Evolutionary conservation across 2,797 vertebrate genomes (phyloP).

Genomic region (Mormyrus proboscirostris): DNA sequence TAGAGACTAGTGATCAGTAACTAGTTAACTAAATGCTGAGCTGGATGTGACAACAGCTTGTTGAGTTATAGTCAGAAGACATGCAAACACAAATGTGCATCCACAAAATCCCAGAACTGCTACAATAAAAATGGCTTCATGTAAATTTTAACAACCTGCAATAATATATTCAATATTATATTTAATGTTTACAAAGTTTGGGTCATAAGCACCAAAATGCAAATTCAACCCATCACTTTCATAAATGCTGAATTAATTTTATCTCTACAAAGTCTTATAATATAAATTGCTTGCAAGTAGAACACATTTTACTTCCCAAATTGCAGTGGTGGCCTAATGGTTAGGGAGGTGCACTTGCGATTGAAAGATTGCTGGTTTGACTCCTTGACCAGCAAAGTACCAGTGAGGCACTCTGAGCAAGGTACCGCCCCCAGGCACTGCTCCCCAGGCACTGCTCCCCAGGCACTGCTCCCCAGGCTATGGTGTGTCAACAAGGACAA

Average conservation of each 20-base stretch:
- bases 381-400: not conserved
- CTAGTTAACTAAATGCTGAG: not conserved
- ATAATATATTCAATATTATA: not conserved
- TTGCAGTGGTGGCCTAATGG: not conserved
- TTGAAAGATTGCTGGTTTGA: not conserved
- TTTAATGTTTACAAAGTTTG: not conserved
- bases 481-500: not conserved
- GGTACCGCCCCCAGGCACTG: not conserved
- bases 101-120: not conserved
- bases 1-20: not conserved
- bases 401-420: not conserved
- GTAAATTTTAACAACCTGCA: not conserved
- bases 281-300: not conserved
- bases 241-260: not conserved
- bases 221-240: not conserved
- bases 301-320: not conserved
- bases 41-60: not conserved
- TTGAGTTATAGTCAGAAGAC: not conserved
- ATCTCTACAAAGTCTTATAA: not conserved
- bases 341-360: not conserved
- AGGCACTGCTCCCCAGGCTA: not conserved
- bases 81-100: not conserved
- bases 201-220: not conserved
- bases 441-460: not conserved
- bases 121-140: not conserved